Conservation (phyloP, 1,140 invertebrate species). For the Leguminivora glycinivorella region DNA sequence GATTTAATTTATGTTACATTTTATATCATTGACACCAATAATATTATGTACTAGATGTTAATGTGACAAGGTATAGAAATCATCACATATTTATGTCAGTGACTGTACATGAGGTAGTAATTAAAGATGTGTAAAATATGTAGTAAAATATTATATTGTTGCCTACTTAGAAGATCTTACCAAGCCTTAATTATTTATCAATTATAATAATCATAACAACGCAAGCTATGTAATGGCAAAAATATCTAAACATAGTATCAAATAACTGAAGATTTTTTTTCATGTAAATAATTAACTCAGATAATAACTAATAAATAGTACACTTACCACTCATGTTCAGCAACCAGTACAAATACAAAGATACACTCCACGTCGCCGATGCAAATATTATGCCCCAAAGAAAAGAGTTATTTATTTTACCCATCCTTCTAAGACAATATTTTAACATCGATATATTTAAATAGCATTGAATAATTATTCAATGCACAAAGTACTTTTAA, state of each 20-base stretch:
- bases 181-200: too few species aligned
- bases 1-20: too few species aligned
- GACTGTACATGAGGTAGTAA: too few species aligned
- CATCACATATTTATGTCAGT: too few species aligned
- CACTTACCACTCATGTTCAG: slow-evolving; percentile 65
- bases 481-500: slow-evolving; percentile 1
- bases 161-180: too few species aligned
- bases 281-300: neutral
- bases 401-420: slow-evolving; percentile 66
- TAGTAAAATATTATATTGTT: too few species aligned
- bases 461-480: neutral
- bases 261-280: too few species aligned
- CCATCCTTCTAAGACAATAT: slow-evolving; percentile 42
- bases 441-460: neutral
- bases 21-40: too few species aligned
- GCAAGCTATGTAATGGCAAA: neutral
- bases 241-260: neutral
- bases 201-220: too few species aligned
- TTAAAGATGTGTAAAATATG: too few species aligned
- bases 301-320: neutral
- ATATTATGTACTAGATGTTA: too few species aligned
- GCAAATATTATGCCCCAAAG: slow-evolving; percentile 69
- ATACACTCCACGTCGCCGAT: slow-evolving; percentile 69
- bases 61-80: too few species aligned
- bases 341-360: slow-evolving; percentile 72